Percentiles rank a stretch among this genome's conserved stretches.
These are phyloP conservation scores for Tympanuchus pallidicinctus DNA, from an alignment of 2,113 vertebrate species.

Conservation along the genomic window DNA sequence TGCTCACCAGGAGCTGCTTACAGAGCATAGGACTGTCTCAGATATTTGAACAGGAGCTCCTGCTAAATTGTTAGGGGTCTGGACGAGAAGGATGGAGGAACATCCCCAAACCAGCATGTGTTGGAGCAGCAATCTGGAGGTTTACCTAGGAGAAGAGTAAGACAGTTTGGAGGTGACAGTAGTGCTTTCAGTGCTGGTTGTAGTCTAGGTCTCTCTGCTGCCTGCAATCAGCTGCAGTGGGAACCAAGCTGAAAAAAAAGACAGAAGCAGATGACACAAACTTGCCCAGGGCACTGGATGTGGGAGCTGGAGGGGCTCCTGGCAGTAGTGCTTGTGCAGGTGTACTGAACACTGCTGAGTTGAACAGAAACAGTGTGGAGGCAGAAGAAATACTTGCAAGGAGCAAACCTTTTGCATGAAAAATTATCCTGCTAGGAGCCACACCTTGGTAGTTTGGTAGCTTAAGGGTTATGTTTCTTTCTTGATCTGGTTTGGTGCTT, in stretches of 20 bases:
- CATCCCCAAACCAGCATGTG: not conserved
- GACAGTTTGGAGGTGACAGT: not conserved
- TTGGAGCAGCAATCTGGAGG: not conserved
- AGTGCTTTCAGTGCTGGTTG: not conserved
- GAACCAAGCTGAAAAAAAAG: not conserved
- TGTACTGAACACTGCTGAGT: too few species aligned
- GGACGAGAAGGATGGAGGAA: accelerated
- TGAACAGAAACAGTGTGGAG: not conserved
- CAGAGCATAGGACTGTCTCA: accelerated
- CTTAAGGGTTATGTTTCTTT: not conserved
- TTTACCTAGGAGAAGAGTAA: not conserved
- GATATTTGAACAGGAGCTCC: accelerated
- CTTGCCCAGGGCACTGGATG: not conserved
- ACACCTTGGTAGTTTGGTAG: not conserved
- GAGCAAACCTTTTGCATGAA: not conserved
- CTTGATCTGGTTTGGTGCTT: not conserved
- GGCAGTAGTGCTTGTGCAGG: accelerated
- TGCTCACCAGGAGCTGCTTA: not conserved
- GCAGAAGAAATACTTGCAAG: not conserved
- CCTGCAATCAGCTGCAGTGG: too few species aligned
- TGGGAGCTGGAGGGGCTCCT: not conserved
- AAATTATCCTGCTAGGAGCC: not conserved
- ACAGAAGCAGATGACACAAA: not conserved
- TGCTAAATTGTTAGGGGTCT: accelerated
- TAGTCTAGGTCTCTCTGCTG: not conserved